Evolutionary conservation across 2,113 vertebrate species (phyloP).

Genomic region (Cygnus buccinator): DNA sequence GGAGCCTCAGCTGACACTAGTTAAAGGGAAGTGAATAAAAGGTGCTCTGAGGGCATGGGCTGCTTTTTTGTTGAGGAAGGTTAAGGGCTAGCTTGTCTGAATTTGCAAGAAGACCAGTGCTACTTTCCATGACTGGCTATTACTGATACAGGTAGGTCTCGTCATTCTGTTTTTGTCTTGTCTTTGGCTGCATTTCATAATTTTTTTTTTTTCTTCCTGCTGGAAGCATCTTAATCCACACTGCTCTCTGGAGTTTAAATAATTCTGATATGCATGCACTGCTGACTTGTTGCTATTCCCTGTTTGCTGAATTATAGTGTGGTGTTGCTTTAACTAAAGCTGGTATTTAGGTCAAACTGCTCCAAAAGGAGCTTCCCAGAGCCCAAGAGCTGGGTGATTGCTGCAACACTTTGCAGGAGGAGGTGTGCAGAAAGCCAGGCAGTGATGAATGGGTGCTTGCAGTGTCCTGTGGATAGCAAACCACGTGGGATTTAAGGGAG

Average conservation of each 20-base stretch:
- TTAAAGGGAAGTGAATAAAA: background rate
- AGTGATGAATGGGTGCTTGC: accelerated
- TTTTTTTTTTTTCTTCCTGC: background rate
- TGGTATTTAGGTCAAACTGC: background rate
- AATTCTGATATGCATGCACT: accelerated
- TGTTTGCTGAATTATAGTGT: background rate
- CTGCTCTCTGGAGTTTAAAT: background rate
- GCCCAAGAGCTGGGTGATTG: background rate
- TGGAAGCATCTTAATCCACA: accelerated
- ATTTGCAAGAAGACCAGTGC: background rate
- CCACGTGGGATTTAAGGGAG: accelerated
- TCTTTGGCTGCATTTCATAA: accelerated
- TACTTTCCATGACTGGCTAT: accelerated
- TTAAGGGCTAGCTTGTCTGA: accelerated
- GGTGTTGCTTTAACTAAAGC: background rate
- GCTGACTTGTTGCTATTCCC: background rate
- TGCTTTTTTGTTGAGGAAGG: accelerated
- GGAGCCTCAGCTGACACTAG: background rate
- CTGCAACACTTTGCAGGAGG: background rate
- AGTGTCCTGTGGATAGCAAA: no score
- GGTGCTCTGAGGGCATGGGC: accelerated
- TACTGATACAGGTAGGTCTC: background rate
- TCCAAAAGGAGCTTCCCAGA: background rate
- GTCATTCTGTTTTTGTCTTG: accelerated
- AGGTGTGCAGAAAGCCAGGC: accelerated